Percentiles rank a stretch among this genome's conserved stretches.
Conservation (phyloP, 2,888 invertebrate species). For the Panzeria rudis region DNA sequence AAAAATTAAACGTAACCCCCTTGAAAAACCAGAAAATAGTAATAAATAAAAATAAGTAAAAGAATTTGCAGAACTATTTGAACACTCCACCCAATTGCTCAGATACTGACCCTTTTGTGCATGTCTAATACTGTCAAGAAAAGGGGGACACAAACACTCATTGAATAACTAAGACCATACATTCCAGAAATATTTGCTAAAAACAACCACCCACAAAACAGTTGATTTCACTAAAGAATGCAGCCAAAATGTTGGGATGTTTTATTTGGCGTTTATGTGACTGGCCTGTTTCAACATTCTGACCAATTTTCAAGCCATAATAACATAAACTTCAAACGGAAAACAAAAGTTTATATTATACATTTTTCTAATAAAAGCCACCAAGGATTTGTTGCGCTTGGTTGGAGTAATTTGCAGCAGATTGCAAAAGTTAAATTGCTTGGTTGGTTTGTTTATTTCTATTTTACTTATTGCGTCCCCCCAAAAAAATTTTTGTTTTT, state of each 20-base stretch:
- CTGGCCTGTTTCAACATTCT: slow-evolving; percentile 46
- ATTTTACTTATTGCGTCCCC: slow-evolving; percentile 58
- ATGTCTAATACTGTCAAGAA: neutral
- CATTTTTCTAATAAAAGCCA: slow-evolving; percentile 19
- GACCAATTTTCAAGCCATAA: slow-evolving; percentile 21
- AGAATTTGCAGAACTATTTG: slow-evolving; percentile 16
- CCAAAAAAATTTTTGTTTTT: slow-evolving; percentile 10
- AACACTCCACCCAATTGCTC: slow-evolving; percentile 30
- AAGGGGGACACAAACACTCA: slow-evolving; percentile 21
- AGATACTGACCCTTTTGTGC: slow-evolving; percentile 38
- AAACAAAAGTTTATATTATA: slow-evolving; percentile 3
- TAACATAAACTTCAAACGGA: slow-evolving; percentile 9
- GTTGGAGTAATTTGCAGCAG: slow-evolving; percentile 78
- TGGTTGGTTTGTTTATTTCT: slow-evolving; percentile 68
- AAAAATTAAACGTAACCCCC: neutral
- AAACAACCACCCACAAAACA: slow-evolving; percentile 25
- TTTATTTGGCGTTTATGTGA: slow-evolving; percentile 29
- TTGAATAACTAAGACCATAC: slow-evolving; percentile 41
- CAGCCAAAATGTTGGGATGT: slow-evolving; percentile 29
- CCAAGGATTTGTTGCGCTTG: slow-evolving; percentile 70
- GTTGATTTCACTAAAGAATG: slow-evolving; percentile 23
- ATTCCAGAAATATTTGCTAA: slow-evolving; percentile 51
- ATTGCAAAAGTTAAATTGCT: slow-evolving; percentile 82
- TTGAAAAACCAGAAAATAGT: neutral
- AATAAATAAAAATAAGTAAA: slow-evolving; percentile 2